Evolutionary conservation across 2,797 vertebrate species (phyloP).

Genomic region (Sitta carolinensis): DNA sequence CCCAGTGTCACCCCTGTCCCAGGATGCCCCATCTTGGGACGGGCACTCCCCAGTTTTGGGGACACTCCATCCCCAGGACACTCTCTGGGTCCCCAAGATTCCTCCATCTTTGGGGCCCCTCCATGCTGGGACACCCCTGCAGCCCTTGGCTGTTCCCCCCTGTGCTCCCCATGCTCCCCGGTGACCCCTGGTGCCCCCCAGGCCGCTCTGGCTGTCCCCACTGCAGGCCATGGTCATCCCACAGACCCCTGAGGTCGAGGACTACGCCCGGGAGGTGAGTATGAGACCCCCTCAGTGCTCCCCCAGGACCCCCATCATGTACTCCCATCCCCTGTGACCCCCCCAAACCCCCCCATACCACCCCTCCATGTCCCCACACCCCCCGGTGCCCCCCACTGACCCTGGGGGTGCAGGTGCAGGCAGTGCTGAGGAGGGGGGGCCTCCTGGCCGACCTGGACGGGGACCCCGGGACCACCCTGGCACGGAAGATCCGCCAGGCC

Average conservation of each 20-base stretch:
- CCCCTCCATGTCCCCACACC: background rate
- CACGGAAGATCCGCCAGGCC: slow-evolving; percentile 87
- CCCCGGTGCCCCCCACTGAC: background rate
- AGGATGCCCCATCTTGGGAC: background rate
- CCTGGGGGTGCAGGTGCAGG: slow-evolving; percentile 76
- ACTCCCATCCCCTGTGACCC: background rate
- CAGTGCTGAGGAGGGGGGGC: slow-evolving; percentile 75
- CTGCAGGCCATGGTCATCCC: slow-evolving; percentile 88
- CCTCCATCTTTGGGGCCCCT: background rate
- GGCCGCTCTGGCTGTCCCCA: slow-evolving; percentile 93
- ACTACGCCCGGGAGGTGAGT: slow-evolving; percentile 83
- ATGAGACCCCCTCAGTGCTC: background rate
- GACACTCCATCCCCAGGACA: background rate
- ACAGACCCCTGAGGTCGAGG: slow-evolving; percentile 79
- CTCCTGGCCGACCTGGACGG: slow-evolving; percentile 81
- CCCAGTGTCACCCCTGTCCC: background rate
- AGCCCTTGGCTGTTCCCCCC: background rate
- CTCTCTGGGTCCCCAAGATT: rapidly evolving
- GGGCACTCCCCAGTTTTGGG: background rate
- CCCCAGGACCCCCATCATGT: background rate
- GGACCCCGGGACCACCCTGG: slow-evolving; percentile 81
- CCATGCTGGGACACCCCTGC: background rate
- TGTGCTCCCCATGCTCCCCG: background rate
- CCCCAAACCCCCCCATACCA: background rate
- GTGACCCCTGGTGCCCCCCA: slow-evolving; percentile 33